phyloP scores from a whole-genome alignment of 2,888 invertebrate species.

The Aporophyla lueneburgensis region DNA sequence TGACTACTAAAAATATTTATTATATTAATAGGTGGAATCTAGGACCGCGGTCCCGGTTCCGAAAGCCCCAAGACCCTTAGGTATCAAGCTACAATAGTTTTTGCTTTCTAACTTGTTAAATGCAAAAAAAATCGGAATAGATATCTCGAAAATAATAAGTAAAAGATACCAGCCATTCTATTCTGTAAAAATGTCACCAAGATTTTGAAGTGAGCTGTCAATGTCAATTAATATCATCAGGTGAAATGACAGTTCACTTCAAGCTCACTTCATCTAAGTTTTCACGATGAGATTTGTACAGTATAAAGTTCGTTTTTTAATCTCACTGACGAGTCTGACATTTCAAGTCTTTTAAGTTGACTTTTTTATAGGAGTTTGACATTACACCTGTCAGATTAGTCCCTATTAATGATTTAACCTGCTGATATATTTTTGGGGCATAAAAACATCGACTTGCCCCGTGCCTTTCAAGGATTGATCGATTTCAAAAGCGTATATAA shows the following conservation, averaged over 20 bases:
- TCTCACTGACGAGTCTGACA: no score
- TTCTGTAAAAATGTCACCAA: not conserved
- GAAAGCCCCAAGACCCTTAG: no score
- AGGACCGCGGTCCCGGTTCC: no score
- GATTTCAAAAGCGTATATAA: not conserved
- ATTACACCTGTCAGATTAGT: no score
- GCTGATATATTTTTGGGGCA: not conserved
- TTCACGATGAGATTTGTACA: not conserved
- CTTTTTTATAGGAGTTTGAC: no score
- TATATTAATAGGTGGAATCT: no score
- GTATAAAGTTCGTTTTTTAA: not conserved
- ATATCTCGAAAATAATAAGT: not conserved
- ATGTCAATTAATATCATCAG: not conserved
- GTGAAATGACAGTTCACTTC: not conserved
- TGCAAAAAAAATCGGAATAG: not conserved
- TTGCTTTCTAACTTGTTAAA: not conserved
- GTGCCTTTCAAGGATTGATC: not conserved
- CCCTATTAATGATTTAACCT: no score
- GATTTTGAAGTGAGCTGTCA: not conserved
- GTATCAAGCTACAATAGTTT: not conserved
- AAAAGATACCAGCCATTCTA: not conserved
- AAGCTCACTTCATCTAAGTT: not conserved
- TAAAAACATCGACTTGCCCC: not conserved
- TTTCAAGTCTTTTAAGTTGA: no score
- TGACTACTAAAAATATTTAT: no score